A percentile compares a stretch with the other conserved stretches of the same genome.
Evolutionary conservation across 2,113 vertebrate genomes (phyloP).

Genomic region (Corvus hawaiiensis): DNA sequence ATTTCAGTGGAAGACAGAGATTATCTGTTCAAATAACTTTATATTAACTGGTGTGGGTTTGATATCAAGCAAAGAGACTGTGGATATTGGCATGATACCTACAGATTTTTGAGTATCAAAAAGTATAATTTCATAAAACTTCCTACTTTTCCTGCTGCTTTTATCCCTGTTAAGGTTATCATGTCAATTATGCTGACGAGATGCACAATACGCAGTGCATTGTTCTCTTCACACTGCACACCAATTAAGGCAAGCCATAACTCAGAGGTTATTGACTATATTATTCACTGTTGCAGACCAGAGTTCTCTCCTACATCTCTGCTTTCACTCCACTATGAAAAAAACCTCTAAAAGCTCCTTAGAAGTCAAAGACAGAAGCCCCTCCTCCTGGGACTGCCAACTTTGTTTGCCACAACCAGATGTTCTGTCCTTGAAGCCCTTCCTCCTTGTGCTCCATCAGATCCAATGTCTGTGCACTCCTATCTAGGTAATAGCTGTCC

Average conservation of each 20-base stretch:
- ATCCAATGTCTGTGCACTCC: not conserved
- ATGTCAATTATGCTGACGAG: not conserved
- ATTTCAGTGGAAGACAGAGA: not conserved
- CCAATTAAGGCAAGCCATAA: not conserved
- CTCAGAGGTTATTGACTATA: not conserved
- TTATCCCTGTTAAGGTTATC: not conserved
- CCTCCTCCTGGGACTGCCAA: not conserved
- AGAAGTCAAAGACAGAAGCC: not conserved
- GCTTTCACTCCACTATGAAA: not conserved
- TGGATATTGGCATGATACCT: not conserved
- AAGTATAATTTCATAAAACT: not conserved
- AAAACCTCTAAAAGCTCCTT: not conserved
- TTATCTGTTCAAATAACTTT: not conserved
- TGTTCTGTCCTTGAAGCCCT: not conserved
- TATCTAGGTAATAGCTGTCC: not conserved
- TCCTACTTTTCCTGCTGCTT: not conserved
- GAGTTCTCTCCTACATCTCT: not conserved
- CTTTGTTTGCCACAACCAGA: not conserved
- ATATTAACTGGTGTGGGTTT: not conserved
- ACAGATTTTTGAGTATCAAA: not conserved
- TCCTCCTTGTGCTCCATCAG: not conserved
- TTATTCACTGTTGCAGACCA: not conserved
- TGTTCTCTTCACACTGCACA: not conserved
- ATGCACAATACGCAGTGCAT: not conserved
- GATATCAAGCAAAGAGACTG: not conserved